Evolutionary conservation across 2,113 vertebrate genomes (phyloP).

Genomic region (Plecotus auritus): DNA sequence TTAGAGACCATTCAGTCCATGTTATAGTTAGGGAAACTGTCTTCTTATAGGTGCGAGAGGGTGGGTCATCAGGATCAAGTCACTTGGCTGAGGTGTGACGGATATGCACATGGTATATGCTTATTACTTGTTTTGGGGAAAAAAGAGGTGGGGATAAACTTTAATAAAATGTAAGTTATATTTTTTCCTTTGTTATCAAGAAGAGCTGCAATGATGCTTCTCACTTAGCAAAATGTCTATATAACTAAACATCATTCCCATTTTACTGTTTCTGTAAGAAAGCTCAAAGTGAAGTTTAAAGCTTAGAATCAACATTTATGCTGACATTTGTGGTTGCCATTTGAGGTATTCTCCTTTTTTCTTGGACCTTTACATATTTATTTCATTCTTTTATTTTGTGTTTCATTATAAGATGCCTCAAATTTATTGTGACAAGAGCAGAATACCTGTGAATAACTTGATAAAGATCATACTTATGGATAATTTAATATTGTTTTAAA

Average conservation of each 20-base stretch:
- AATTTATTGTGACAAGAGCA: not conserved
- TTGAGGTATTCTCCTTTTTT: not conserved
- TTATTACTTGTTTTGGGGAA: not conserved
- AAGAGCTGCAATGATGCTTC: not conserved
- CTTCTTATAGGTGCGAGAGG: not conserved
- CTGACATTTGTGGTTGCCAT: not conserved
- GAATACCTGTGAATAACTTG: not conserved
- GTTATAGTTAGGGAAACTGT: not conserved
- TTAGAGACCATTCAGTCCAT: not conserved
- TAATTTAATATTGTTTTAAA: conserved; percentile 7
- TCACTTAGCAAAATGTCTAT: not conserved
- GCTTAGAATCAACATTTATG: not conserved
- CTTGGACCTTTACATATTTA: not conserved
- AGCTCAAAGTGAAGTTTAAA: not conserved
- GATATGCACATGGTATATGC: not conserved
- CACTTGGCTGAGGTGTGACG: not conserved
- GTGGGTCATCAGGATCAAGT: not conserved
- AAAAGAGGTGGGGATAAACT: not conserved
- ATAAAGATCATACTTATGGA: not conserved
- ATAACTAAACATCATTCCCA: not conserved
- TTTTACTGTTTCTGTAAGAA: not conserved
- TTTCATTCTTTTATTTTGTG: not conserved
- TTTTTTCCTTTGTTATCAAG: not conserved
- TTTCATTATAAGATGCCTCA: not conserved
- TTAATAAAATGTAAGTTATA: not conserved